Base-by-base conservation (phyloP, 1,140 invertebrate genomes). In the Halesus radiatus region DNA sequence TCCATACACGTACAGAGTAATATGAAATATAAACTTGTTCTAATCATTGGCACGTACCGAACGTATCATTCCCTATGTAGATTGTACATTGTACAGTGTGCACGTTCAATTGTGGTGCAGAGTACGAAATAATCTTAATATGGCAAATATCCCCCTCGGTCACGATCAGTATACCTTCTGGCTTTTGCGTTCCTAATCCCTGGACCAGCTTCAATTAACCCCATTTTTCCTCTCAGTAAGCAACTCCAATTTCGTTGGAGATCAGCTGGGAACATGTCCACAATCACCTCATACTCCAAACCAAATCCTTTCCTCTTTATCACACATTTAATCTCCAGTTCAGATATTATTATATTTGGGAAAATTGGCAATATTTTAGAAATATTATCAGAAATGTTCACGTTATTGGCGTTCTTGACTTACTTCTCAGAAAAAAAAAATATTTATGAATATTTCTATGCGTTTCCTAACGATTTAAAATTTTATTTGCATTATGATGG, bases 191-290 rank as follows among this genome's bases (percentile, higher is more conserved):
- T 16, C 62, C 62, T 23, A n/a, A 29, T 26, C 62, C 22, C 29
- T 10, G 16, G 23, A 22, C 22, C 62, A 66, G 16, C 62, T 66
- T 32, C 62, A 66, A 66, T 66, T 66, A 66, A 66, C 62, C 62
- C 62, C 62, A 66, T 66, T 66, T 66, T 66, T 66, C 62, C 62
- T 66, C 62, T 66, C 62, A 22, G 62, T 66, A 29, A 66, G 62
- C 29, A 66, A 66, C 29, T 22, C 13, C 62, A 66, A 66, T 66
- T 29, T 10, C 29, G 29, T 37, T 29, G n/a, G 23, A 66, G 62
- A 66, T 66, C 56, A 66, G 62, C 62, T 66, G 62, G 10, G 37
- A 66, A 32, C 62, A 29, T 66, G n/a, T 29, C 29, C 62, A 26
- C 23, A 66, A 26, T 29, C 62, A 37, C 22, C 62, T 66, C 37